A percentile compares a stretch with the other conserved stretches of the same genome.
Conservation (phyloP, 1,140 invertebrate species). For the Onthophagus taurus region DNA sequence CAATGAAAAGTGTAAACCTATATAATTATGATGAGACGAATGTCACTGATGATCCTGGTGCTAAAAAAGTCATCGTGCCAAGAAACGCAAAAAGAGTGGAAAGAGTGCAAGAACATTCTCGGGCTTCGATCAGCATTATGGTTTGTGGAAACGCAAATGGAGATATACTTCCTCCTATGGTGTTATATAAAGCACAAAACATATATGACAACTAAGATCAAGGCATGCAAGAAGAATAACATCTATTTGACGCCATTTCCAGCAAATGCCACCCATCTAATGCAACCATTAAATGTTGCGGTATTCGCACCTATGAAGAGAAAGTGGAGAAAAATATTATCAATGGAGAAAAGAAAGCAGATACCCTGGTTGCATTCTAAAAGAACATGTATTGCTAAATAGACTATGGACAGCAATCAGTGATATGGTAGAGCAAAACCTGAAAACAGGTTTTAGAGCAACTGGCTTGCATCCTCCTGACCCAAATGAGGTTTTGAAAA, state of each 20-base stretch:
- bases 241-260: conserved; percentile 24
- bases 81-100: conserved; percentile 13
- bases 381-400: no score
- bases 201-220: conserved; percentile 28
- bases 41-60: conserved; percentile 17
- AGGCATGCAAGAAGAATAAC: no score
- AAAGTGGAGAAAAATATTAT: conserved; percentile 28
- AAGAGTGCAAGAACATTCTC: conserved; percentile 15
- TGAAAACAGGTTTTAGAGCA: no score
- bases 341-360: conserved; percentile 26
- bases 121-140: conserved; percentile 23
- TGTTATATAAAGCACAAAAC: conserved; percentile 27
- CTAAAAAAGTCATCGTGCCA: conserved; percentile 17
- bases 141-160: conserved; percentile 24
- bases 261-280: conserved; percentile 32
- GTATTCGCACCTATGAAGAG: conserved; percentile 32
- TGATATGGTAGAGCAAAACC: no score
- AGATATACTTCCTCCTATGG: conserved; percentile 22
- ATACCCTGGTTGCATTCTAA: no score
- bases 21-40: conserved; percentile 20
- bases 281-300: conserved; percentile 36
- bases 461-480: no score
- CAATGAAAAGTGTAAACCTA: background rate
- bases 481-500: no score
- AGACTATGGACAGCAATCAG: no score